A percentile compares a stretch with the other conserved stretches of the same genome.
Conservation (phyloP, 2,888 invertebrate genomes). For the Philaethria dido region DNA sequence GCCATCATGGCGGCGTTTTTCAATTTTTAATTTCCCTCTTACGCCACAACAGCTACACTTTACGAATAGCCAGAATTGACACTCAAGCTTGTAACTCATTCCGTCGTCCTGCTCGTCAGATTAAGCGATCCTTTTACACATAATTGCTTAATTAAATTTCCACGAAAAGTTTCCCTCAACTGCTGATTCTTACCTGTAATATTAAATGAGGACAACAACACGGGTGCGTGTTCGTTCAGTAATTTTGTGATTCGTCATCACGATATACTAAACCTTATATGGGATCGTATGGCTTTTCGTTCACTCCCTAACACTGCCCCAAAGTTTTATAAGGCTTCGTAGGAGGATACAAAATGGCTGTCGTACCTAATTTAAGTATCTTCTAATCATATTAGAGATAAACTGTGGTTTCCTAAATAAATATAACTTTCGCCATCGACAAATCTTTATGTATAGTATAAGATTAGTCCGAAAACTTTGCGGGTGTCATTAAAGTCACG, state of each 20-base stretch:
- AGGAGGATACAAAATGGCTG: constrained; percentile 72
- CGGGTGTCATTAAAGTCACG: constrained; percentile 49
- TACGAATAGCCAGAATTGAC: constrained; percentile 70
- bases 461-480: constrained; percentile 50
- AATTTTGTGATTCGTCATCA: constrained; percentile 39
- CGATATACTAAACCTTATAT: constrained; percentile 46
- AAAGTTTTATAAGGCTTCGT: constrained; percentile 70
- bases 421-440: constrained; percentile 32
- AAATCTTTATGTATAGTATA: constrained; percentile 36
- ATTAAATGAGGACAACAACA: constrained; percentile 11
- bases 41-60: constrained; percentile 64
- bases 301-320: constrained; percentile 59
- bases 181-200: constrained; percentile 9
- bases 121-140: constrained; percentile 44
- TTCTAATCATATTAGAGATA: constrained; percentile 51
- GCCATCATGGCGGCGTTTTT: constrained; percentile 82
- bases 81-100: constrained; percentile 71
- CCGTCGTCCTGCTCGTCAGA: constrained; percentile 40
- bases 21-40: constrained; percentile 82
- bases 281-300: constrained; percentile 61
- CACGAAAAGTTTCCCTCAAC: constrained; percentile 21
- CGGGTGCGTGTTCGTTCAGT: constrained; percentile 3
- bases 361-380: constrained; percentile 56
- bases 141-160: constrained; percentile 46
- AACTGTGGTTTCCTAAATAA: constrained; percentile 44